Conservation (phyloP, 2,113 vertebrate species). For the Notarius quadriscutis region DNA sequence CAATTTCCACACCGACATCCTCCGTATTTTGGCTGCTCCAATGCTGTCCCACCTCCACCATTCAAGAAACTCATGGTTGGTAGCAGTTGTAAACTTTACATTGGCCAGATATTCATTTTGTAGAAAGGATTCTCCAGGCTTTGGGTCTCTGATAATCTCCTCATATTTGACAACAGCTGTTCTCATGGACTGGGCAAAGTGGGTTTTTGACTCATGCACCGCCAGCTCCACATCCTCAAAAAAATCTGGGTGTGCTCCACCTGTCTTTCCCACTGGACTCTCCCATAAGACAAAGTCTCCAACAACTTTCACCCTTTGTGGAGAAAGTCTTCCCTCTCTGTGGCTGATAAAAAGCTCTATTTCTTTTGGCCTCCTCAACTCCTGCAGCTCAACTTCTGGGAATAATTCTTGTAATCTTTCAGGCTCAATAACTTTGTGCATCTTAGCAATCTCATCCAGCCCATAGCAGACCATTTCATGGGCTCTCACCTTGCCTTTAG, state of each 20-base stretch:
- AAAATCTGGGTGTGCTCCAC: conserved; percentile 11
- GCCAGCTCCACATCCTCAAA: background rate
- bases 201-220: conserved; percentile 19
- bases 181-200: conserved; percentile 29
- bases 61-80: too few species aligned
- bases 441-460: conserved; percentile 25
- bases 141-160: too few species aligned
- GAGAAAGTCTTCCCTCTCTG: too few species aligned
- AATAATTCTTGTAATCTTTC: conserved; percentile 7
- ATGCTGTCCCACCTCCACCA: too few species aligned
- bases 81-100: too few species aligned
- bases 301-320: background rate
- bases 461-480: conserved; percentile 23
- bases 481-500: too few species aligned
- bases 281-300: conserved; percentile 39
- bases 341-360: background rate
- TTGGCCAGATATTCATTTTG: too few species aligned
- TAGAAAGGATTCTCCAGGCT: too few species aligned
- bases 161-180: background rate
- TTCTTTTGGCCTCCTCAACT: conserved; percentile 3
- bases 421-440: background rate
- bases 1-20: too few species aligned
- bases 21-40: too few species aligned
- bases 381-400: background rate
- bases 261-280: background rate